Conservation (phyloP, 2,797 vertebrate genomes). For the Nothura maculosa region DNA sequence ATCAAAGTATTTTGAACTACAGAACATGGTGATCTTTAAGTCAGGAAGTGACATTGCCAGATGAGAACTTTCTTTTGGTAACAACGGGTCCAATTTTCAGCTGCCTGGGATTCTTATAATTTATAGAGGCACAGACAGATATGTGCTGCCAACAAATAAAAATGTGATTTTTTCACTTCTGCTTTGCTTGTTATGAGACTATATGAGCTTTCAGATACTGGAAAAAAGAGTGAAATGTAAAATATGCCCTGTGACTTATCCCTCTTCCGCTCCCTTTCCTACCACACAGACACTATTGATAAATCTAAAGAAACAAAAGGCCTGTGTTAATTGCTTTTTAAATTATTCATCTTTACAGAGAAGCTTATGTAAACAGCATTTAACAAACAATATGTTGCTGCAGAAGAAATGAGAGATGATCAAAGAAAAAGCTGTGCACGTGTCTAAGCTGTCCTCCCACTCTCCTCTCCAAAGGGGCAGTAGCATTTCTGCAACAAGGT, state of each 20-base stretch:
- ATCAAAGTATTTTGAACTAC: not conserved
- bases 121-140: not conserved
- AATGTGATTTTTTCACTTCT: not conserved
- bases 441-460: constrained; percentile 44
- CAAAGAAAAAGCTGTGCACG: constrained; percentile 4
- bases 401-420: constrained; percentile 22
- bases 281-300: not conserved
- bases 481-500: constrained; percentile 12
- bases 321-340: constrained; percentile 26
- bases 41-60: not conserved
- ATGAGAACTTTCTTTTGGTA: not conserved
- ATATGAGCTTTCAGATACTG: not conserved
- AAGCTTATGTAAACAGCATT: constrained; percentile 62
- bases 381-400: constrained; percentile 60
- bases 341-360: not conserved
- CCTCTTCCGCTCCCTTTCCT: not conserved
- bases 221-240: not conserved
- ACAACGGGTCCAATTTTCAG: not conserved
- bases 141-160: not conserved
- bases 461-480: constrained; percentile 49
- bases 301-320: constrained; percentile 67
- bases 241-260: not conserved
- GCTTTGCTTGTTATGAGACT: not conserved
- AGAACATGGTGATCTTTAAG: not conserved
- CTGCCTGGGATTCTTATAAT: not conserved